Base-by-base conservation (phyloP, 1,140 invertebrate genomes). In the Drosophila funebris region DNA sequence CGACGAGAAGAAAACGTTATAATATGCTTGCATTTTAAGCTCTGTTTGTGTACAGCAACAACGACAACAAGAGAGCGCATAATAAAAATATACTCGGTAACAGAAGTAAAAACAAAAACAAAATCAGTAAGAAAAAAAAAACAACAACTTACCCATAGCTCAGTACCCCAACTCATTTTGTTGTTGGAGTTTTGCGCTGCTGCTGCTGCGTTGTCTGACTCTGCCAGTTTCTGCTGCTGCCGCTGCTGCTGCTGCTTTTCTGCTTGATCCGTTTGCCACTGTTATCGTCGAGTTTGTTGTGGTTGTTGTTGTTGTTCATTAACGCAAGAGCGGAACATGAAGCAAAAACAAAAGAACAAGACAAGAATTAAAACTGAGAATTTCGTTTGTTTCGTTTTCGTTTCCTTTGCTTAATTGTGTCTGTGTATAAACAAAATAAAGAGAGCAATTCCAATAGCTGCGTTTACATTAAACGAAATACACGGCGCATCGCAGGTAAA, bases 111-210 rank as follows among this genome's bases (percentile, higher is more conserved):
- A 44, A 37, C 6, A 57, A 9, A 71, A 0, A 14, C 13, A 33
- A 37, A 53, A 4, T 11, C 31, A 48, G 39, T 29, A 8, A 18
- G 16, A 53, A 7, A 41, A 16, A 33, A 44, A 58, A 9, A 60
- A 57, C 11, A 37, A 20, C n/a, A 57, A 93, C 93, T 94, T 89
- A 94, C 93, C 93, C 93, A 94, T 85, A 94, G 92, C 90, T 94
- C 93, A 75, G 92, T 93, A 80, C 93, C 93, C 93, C 93, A 94
- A 92, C 93, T 94, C 93, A 93, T 93, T 90, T 90, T 93, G 84
- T 81, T 81, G 82, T 85, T 85, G 88, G 83, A 75, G 82, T 76
- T 91, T 87, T 89, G 70, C 71, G 89, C 79, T 76, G 69, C 53
- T 77, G 77, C 74, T 61, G 56, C 77, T 61, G 56, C 57, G 73